Base-by-base conservation (phyloP, 2,888 invertebrate genomes). In the Lasius platythorax region DNA sequence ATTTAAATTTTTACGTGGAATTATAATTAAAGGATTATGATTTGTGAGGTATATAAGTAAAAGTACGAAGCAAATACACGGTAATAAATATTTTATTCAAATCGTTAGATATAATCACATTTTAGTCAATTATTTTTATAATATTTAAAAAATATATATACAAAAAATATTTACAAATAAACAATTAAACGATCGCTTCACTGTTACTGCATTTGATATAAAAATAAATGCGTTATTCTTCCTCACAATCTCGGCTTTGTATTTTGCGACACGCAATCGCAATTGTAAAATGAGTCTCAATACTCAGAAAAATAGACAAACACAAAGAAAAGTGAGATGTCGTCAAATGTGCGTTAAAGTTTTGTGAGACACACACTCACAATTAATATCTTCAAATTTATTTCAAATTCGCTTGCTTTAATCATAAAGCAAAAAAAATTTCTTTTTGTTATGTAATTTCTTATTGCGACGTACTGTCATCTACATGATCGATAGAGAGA, bases 131-230 rank as follows among this genome's bases (percentile, higher is more conserved):
- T 91, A 87, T 64, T 72, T 85, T 66, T 87, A 53, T 50, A 89
- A 87, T 85, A 82, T 86, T 90, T 91, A 88, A 90, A 91, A 91
- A 91, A 91, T 87, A 91, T 91, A 87, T 91, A 88, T 93, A 90
- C 92, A 93, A 93, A 88, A 92, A 87, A 90, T 93, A 93, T 93
- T 90, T 93, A 93, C 93, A 93, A 87, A 89, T 87, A 89, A 92
- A 91, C 74, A 87, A 87, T 87, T 63, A 73, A 87, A 84, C 76
- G 83, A 64, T 79, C 63, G 50, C 70, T 70, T 73, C 74, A 76
- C 70, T 53, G 66, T 86, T 85, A 81, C 79, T 78, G 85, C 83
- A 87, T 83, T 87, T 33, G 81, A 87, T 92, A 91, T 88, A 92
- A 93, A 93, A 92, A 92, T 91, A 92, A 91, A 86, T 56, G 72